Evolutionary conservation across 2,888 invertebrate species (phyloP).

Genomic region (Drosophila antonietae): DNA sequence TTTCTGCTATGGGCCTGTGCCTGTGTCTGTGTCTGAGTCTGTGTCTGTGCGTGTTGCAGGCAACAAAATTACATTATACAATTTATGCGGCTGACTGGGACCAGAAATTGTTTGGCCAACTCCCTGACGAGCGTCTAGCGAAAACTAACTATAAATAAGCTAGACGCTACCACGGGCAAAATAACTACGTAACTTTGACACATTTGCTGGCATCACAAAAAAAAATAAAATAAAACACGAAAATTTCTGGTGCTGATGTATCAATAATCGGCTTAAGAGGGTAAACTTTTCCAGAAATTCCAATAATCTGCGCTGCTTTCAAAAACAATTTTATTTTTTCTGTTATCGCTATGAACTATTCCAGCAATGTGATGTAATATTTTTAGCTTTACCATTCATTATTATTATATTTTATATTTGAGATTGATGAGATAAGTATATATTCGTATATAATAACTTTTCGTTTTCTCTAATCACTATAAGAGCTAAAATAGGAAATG

Average conservation of each 20-base stretch:
- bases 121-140: slow-evolving; percentile 41
- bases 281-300: slow-evolving; percentile 38
- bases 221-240: background rate
- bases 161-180: slow-evolving; percentile 17
- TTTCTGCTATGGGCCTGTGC: slow-evolving; percentile 22
- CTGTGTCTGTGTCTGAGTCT: slow-evolving; percentile 30
- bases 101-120: slow-evolving; percentile 52
- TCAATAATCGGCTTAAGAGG: slow-evolving; percentile 41
- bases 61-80: slow-evolving; percentile 76
- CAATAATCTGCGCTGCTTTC: slow-evolving; percentile 27
- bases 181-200: slow-evolving; percentile 20
- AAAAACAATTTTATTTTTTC: slow-evolving; percentile 4
- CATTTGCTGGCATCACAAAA: slow-evolving; percentile 12
- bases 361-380: background rate
- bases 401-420: background rate
- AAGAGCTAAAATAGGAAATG: too few relatives aligned
- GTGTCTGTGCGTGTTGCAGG: slow-evolving; percentile 51
- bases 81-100: slow-evolving; percentile 78
- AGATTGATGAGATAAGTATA: background rate
- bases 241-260: slow-evolving; percentile 2
- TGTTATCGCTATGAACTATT: background rate
- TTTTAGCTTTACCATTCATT: background rate
- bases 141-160: slow-evolving; percentile 59
- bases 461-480: too few relatives aligned
- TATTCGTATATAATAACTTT: too few relatives aligned